phyloP scores from a whole-genome alignment of 2,888 invertebrate genomes.

The Omphaloscelis lunosa region DNA sequence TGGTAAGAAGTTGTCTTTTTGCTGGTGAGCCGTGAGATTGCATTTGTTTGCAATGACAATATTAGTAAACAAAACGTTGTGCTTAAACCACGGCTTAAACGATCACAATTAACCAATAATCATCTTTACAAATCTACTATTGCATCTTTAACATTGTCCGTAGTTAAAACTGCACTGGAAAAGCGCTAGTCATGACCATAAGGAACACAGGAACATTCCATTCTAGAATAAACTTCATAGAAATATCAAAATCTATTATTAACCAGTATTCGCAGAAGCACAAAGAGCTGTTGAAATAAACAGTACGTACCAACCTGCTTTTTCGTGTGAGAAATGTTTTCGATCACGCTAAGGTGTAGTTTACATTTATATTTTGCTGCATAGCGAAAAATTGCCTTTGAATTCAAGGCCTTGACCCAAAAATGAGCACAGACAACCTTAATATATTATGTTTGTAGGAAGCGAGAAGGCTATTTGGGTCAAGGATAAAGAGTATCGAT shows the following conservation, averaged over 20 bases:
- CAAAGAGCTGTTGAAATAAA: slow-evolving; percentile 41
- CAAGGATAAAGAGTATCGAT: slow-evolving; percentile 56
- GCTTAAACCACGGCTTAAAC: not conserved
- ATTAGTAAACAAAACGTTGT: not conserved
- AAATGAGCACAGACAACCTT: slow-evolving; percentile 35
- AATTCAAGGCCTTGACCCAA: slow-evolving; percentile 58
- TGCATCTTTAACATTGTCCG: not conserved
- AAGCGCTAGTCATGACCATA: not conserved
- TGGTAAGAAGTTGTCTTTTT: not conserved
- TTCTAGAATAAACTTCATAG: slow-evolving; percentile 26
- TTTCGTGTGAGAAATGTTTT: slow-evolving; percentile 17
- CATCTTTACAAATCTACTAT: not conserved
- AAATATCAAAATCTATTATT: slow-evolving; percentile 44
- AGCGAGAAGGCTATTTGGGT: slow-evolving; percentile 53
- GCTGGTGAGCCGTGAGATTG: not conserved
- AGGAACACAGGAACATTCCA: slow-evolving; percentile 26
- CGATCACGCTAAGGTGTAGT: slow-evolving; percentile 31
- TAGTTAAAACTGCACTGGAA: not conserved
- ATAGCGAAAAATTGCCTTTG: slow-evolving; percentile 41
- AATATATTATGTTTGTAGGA: slow-evolving; percentile 43
- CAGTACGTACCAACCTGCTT: slow-evolving; percentile 7
- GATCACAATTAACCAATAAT: not conserved
- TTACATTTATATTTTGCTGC: slow-evolving; percentile 25
- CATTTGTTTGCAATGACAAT: not conserved
- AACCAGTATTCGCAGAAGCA: slow-evolving; percentile 34